Percentiles rank a stretch among this genome's conserved stretches.
phyloP scores from a whole-genome alignment of 2,888 invertebrate species.

The Rambutsinella grinnellia region DNA sequence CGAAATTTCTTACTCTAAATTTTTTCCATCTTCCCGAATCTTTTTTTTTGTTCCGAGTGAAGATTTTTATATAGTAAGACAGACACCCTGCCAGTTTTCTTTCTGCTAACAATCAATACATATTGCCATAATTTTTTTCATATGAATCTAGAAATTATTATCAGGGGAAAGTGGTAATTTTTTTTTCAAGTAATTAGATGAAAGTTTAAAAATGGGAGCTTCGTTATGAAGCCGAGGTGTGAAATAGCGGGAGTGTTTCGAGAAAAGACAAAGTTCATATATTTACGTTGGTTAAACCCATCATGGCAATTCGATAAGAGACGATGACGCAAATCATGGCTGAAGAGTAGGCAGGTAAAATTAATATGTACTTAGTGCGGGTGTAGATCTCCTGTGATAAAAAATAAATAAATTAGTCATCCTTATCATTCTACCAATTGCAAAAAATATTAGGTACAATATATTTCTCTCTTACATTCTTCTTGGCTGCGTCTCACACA shows the following conservation, averaged over 20 bases:
- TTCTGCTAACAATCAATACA: constrained; percentile 33
- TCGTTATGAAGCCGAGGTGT: no score
- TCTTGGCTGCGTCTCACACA: constrained; percentile 99
- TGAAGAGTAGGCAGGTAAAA: neutral
- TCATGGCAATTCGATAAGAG: neutral
- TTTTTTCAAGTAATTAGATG: neutral
- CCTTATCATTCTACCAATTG: no score
- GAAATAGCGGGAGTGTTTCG: no score
- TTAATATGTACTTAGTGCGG: neutral
- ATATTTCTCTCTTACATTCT: constrained; percentile 80
- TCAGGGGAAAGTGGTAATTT: neutral
- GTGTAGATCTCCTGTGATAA: neutral
- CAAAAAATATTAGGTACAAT: no score
- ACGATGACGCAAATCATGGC: neutral
- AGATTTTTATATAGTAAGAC: constrained; percentile 47
- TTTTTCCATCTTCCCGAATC: constrained; percentile 32
- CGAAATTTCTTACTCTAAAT: constrained; percentile 41
- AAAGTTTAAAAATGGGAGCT: neutral
- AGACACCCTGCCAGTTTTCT: constrained; percentile 26
- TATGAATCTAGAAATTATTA: neutral
- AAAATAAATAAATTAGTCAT: no score
- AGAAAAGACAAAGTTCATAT: neutral
- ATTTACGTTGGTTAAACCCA: no score
- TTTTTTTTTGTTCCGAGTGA: constrained; percentile 28
- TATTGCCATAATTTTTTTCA: no score